Evolutionary conservation across 2,888 invertebrate genomes (phyloP), one percentile per base, ranked within the genome.

Genomic region (Drosophila nigricruria): DNA sequence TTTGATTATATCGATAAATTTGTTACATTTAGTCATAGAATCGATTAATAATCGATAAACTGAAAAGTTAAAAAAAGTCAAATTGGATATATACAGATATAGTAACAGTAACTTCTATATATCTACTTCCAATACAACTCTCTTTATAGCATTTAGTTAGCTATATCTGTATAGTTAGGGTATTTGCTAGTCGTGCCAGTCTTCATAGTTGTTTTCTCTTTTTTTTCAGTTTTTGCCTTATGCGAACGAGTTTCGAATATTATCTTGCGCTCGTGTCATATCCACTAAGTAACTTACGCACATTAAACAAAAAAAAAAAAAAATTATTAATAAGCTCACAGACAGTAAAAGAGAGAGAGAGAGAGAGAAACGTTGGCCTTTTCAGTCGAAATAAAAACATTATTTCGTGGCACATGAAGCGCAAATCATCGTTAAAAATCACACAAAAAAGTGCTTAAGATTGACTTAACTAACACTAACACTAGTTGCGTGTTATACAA

Each of bases 241-340:
- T 56, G 63, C 68, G 60, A 77, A 79, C 78, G 68, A 75, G 75
- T 80, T 75, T 66, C 32, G 57, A 69, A 56, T 60, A 71, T 74
- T 78, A 68, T 73, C 68, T 73, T 49, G 42, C 34, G 32, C 45
- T 53, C 43, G 23, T 57, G 58, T 59, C 47, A 62, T 57, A 62
- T 57, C 49, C 57, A 61, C 50, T 45, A 76, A 69, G 67, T 70
- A 50, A 76, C 61, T 45, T 61, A 81, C 76, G 76, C 79, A 82
- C 69, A 74, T 79, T 73, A 54, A 70, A 73, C 49, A 38, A 43
- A 50, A 53, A 54, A 70, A 73, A 45, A 36, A 43, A 50, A 52
- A 52, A 65, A 64, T 73, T 77, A 54, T 71, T 56, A 63, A 53
- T 56, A 70, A 56, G 63, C 50, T 30, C 36, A 77, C 56, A 23